A percentile compares a stretch with the other conserved stretches of the same genome.
phyloP scores from a whole-genome alignment of 2,888 invertebrate species.

The Hoplodrina ambigua region DNA sequence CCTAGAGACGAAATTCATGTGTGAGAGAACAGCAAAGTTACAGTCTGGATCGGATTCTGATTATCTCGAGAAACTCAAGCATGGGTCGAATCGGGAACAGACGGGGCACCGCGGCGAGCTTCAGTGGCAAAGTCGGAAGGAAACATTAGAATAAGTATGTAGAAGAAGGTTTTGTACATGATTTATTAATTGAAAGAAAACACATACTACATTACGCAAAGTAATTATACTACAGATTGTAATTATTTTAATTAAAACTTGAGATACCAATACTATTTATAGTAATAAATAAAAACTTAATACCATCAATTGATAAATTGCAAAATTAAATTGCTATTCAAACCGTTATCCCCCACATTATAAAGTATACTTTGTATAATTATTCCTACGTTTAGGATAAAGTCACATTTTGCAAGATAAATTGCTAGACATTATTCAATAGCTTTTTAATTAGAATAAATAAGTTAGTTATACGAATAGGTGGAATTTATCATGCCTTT shows the following conservation, averaged over 20 bases:
- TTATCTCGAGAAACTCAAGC: too few relatives aligned
- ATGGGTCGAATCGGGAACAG: too few relatives aligned
- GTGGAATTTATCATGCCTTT: conserved; percentile 52
- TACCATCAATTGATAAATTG: conserved; percentile 18
- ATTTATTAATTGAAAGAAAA: too few relatives aligned
- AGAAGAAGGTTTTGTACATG: background rate
- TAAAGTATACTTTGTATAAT: conserved; percentile 16
- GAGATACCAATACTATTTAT: conserved; percentile 1
- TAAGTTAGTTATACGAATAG: conserved; percentile 61
- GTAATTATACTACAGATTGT: background rate
- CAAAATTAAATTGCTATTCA: conserved; percentile 35
- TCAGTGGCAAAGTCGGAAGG: too few relatives aligned
- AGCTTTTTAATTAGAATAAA: conserved; percentile 60
- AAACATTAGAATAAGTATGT: too few relatives aligned
- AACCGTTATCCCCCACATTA: conserved; percentile 14
- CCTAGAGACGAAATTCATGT: too few relatives aligned
- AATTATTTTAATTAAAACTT: background rate
- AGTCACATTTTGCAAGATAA: conserved; percentile 52
- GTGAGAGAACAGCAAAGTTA: too few relatives aligned
- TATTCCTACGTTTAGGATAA: conserved; percentile 44
- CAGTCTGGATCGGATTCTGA: too few relatives aligned
- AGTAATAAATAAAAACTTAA: conserved; percentile 22
- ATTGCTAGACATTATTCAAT: conserved; percentile 58
- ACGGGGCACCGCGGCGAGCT: too few relatives aligned
- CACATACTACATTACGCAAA: background rate